Percentiles rank a stretch among this genome's conserved stretches.
Evolutionary conservation across 2,888 invertebrate genomes (phyloP).

Genomic region (Acleris holmiana): DNA sequence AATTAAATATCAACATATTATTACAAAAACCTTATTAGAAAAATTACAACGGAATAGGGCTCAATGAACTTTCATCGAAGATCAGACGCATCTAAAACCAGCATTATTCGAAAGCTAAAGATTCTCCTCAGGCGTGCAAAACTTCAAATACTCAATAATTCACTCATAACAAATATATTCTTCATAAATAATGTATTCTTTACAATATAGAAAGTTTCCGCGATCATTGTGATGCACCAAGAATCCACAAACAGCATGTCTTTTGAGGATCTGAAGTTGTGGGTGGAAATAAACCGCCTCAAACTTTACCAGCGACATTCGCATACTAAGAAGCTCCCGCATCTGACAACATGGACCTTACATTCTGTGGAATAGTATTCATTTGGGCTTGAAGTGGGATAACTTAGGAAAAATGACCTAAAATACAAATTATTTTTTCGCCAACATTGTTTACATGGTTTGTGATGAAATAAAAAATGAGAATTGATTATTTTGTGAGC

Average conservation of each 20-base stretch:
- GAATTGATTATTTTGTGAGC: no score
- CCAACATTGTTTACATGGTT: no score
- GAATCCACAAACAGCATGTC: constrained; percentile 26
- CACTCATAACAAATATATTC: neutral
- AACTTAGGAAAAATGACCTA: neutral
- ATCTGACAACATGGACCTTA: constrained; percentile 4
- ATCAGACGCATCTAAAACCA: no score
- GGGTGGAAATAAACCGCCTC: constrained; percentile 36
- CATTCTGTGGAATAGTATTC: neutral
- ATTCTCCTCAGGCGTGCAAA: neutral
- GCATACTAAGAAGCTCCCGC: constrained; percentile 16
- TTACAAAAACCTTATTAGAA: no score
- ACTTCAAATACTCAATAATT: neutral
- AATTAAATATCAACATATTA: no score
- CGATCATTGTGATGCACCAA: constrained; percentile 28
- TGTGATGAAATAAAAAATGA: no score
- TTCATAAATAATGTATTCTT: constrained; percentile 18
- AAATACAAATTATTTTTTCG: no score
- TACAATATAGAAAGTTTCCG: constrained; percentile 25
- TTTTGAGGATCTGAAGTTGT: constrained; percentile 15
- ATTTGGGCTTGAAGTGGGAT: neutral
- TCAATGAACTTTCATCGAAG: no score
- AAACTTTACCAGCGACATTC: constrained; percentile 32
- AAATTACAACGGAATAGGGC: no score
- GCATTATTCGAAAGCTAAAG: no score